Base-by-base conservation (phyloP, 2,888 invertebrate species). In the Tholera decimalis region DNA sequence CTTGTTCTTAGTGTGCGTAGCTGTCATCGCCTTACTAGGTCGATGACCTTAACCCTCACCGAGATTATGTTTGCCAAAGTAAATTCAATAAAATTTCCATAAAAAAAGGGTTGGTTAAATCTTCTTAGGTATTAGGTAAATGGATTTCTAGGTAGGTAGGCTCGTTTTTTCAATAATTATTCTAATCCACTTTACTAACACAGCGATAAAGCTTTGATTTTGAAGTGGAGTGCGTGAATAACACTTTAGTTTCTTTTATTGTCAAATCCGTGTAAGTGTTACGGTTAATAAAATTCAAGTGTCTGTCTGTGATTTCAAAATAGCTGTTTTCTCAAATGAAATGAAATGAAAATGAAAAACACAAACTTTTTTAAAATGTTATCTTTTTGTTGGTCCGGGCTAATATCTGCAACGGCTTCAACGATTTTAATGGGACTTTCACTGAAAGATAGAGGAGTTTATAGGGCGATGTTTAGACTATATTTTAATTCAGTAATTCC, bases 1-100 rank as follows among this genome's bases (percentile, higher is more conserved):
- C 46, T 76, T 67, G n/a, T 63, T 79, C 75, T 77, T 47, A 30
- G 37, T 13, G 53, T 15, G 55, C 37, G 57, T 60, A 55, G 54
- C 49, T 53, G 50, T 50, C 50, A n/a, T 62, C 49, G 64, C 61
- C 53, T 77, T 44, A 60, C 59, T 62, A 24, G 55, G 61, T 66
- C 59, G 37, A 28, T 60, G 56, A 50, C 56, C 56, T 57, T 37
- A 43, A 53, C 37, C 37, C 57, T 70, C 24, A 26, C 15, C 13
- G 47, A 70, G 43, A 54, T 35, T 24, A 54, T 57, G 20, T 15
- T 33, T 49, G 22, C 46, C 7, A 28, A 55, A 33, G 44, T 51
- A 46, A 57, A 72, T 66, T 60, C 46, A 54, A 66, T 56, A 30
- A 60, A 39, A 26, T 9, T 58, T 51, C 28, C 18, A 54, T 43